phyloP scores from a whole-genome alignment of 2,113 vertebrate genomes.

The Melanotaenia duboulayi region DNA sequence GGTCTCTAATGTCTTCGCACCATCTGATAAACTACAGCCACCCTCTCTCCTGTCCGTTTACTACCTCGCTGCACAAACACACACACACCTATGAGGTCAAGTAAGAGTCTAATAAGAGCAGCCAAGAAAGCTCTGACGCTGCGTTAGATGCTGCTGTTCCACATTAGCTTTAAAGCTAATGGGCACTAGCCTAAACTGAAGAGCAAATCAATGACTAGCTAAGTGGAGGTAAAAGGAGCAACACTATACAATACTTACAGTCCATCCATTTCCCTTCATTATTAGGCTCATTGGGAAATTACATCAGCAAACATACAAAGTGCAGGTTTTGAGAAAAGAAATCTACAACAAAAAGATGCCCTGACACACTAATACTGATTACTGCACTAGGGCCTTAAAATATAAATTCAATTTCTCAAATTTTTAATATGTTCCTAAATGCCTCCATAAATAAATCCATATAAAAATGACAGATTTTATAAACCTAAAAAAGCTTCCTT shows the following conservation, averaged over 20 bases:
- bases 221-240: conserved; percentile 63
- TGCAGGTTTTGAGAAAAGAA: neutral
- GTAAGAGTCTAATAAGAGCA: conserved; percentile 65
- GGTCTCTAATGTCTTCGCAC: conserved; percentile 79
- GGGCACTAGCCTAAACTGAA: conserved; percentile 64
- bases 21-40: conserved; percentile 77
- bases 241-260: conserved; percentile 42
- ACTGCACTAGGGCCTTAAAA: neutral
- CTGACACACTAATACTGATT: neutral
- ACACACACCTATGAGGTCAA: conserved; percentile 32
- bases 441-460: neutral
- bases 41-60: conserved; percentile 46
- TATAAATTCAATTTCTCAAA: neutral
- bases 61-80: conserved; percentile 14
- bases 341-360: neutral
- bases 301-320: conserved; percentile 8
- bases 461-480: conserved; percentile 23
- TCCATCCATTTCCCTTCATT: conserved; percentile 11
- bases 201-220: conserved; percentile 69
- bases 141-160: conserved; percentile 56
- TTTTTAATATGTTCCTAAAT: neutral
- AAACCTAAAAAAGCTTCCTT: conserved; percentile 10
- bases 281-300: neutral
- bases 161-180: conserved; percentile 70
- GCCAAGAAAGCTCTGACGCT: conserved; percentile 48